These are phyloP conservation scores for Bos javanicus DNA, from an alignment of 2,113 vertebrate genomes.

Conservation along the genomic window DNA sequence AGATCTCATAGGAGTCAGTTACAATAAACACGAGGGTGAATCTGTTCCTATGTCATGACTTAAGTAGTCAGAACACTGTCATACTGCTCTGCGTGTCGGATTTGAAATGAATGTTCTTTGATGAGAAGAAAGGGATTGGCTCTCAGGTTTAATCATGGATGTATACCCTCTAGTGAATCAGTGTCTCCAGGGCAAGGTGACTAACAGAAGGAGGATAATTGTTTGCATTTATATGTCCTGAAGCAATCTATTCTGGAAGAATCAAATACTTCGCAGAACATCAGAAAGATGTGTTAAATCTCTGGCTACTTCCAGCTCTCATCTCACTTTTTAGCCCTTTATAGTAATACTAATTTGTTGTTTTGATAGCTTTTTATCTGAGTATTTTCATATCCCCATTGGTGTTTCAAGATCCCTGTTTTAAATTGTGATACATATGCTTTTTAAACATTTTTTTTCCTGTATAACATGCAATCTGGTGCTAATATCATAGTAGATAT, in stretches of 20 bases:
- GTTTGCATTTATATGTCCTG: neutral
- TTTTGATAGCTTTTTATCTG: neutral
- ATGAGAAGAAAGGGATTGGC: neutral
- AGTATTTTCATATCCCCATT: neutral
- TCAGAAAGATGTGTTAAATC: neutral
- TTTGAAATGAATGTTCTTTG: neutral
- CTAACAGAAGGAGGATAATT: neutral
- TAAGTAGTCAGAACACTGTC: neutral
- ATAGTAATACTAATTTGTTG: neutral
- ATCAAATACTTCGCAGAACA: neutral
- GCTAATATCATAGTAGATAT: neutral
- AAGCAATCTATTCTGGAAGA: neutral
- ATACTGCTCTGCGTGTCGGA: neutral
- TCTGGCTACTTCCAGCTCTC: neutral
- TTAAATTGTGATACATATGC: neutral
- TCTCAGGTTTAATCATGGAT: neutral
- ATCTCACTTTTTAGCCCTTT: neutral
- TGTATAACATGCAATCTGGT: neutral
- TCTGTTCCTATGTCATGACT: neutral
- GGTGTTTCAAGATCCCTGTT: neutral
- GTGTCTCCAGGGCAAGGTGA: neutral
- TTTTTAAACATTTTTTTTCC: neutral
- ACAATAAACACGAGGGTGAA: neutral
- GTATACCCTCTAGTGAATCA: neutral
- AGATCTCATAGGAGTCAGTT: neutral